Conservation (phyloP, 2,797 vertebrate species). For the Sylvilagus floridanus region DNA sequence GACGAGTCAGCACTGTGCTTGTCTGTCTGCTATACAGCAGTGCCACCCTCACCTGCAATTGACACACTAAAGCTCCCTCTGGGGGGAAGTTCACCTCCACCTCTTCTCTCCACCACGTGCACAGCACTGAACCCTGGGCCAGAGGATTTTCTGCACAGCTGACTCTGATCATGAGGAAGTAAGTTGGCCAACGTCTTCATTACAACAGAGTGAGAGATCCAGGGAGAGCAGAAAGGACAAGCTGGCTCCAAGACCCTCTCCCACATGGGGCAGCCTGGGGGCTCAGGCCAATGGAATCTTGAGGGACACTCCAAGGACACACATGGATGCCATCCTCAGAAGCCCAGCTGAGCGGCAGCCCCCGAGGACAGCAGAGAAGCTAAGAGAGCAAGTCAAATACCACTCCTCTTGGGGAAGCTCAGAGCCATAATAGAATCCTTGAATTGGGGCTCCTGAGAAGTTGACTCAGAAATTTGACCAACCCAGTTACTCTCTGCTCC, state of each 20-base stretch:
- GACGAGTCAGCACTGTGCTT: neutral
- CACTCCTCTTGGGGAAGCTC: neutral
- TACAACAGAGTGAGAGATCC: neutral
- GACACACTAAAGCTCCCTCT: neutral
- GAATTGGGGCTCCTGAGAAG: constrained; percentile 22
- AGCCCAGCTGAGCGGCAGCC: neutral
- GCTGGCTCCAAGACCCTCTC: neutral
- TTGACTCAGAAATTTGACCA: constrained; percentile 18
- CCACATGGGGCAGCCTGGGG: neutral
- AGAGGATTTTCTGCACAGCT: neutral
- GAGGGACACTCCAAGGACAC: neutral
- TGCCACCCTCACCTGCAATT: neutral
- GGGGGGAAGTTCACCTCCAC: neutral
- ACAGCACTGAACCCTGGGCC: neutral
- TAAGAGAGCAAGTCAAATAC: neutral
- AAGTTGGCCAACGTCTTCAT: neutral
- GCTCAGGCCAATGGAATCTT: neutral
- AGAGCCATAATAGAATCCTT: neutral
- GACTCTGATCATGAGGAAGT: neutral
- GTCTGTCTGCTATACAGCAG: neutral
- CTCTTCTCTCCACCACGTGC: neutral
- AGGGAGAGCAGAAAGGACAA: neutral
- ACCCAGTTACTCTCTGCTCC: neutral
- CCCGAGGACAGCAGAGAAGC: neutral
- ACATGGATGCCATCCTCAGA: neutral